A percentile compares a stretch with the other conserved stretches of the same genome.
Conservation (phyloP, 2,113 vertebrate genomes). For the Syngnathus typhle region DNA sequence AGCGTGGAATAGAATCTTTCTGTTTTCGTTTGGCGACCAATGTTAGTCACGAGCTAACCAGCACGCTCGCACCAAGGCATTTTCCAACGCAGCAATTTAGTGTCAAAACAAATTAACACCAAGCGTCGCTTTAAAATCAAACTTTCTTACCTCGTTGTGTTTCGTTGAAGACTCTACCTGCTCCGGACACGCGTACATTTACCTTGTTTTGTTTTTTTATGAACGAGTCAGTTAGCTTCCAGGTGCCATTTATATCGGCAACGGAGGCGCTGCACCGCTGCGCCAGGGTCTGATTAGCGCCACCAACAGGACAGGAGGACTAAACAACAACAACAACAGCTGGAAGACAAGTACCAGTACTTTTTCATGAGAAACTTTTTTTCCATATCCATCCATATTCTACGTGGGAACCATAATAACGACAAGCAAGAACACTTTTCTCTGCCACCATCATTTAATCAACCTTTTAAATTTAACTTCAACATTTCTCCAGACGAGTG, state of each 20-base stretch:
- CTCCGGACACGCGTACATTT: conserved; percentile 26
- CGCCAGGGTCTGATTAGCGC: conserved; percentile 9
- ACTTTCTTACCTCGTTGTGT: conserved; percentile 38
- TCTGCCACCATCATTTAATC: conserved; percentile 74
- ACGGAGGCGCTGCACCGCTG: background rate
- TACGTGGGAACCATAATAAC: no score
- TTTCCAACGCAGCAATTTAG: background rate
- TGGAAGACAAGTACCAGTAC: background rate
- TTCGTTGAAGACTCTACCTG: background rate
- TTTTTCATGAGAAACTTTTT: background rate
- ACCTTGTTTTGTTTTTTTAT: background rate
- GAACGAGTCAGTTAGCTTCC: conserved; percentile 17
- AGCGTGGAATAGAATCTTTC: no score
- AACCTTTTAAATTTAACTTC: conserved; percentile 62
- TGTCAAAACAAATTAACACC: background rate
- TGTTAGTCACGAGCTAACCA: conserved; percentile 7
- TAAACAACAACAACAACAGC: background rate
- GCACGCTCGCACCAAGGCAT: background rate
- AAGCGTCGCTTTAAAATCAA: background rate
- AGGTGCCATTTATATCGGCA: conserved; percentile 49
- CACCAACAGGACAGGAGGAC: conserved; percentile 32
- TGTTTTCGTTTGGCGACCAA: no score
- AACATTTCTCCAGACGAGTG: conserved; percentile 61
- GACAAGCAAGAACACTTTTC: conserved; percentile 23
- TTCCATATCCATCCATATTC: no score